These are phyloP conservation scores for Porites australiensis DNA, from an alignment of 64 coral and sea anemone genomes.

Conservation along the genomic window DNA sequence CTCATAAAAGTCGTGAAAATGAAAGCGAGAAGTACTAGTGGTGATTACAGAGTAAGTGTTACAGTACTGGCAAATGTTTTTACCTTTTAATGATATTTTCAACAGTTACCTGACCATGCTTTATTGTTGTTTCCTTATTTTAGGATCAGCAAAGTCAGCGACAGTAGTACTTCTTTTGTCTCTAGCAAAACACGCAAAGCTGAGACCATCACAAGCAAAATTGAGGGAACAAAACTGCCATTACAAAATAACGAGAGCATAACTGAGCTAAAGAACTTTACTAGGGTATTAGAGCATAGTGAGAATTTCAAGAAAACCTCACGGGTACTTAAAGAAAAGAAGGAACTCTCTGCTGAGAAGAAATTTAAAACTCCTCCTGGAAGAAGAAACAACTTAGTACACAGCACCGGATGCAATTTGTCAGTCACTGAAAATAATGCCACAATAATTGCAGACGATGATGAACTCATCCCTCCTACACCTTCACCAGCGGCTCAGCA, in stretches of 20 bases:
- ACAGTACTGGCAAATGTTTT: too few species aligned
- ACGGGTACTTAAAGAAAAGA: background rate
- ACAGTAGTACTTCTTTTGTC: background rate
- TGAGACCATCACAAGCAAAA: background rate
- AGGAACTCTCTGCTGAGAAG: background rate
- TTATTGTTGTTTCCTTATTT: background rate
- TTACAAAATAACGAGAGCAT: background rate
- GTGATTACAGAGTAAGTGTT: too few species aligned
- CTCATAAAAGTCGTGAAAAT: too few species aligned
- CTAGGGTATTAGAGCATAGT: slow-evolving; percentile 35
- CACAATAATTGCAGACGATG: slow-evolving; percentile 3
- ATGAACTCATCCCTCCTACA: slow-evolving; percentile 73
- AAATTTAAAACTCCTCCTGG: background rate
- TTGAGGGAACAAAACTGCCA: background rate
- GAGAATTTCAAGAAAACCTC: background rate
- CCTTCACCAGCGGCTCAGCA: slow-evolving; percentile 40
- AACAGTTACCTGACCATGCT: background rate
- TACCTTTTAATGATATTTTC: too few species aligned
- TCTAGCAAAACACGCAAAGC: background rate
- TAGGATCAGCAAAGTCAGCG: background rate
- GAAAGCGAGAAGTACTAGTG: too few species aligned
- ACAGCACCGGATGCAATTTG: background rate
- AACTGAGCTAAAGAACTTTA: background rate
- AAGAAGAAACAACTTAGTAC: background rate
- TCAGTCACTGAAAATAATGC: background rate